Conservation (phyloP, 1,140 invertebrate species). For the Cherax destructor region DNA sequence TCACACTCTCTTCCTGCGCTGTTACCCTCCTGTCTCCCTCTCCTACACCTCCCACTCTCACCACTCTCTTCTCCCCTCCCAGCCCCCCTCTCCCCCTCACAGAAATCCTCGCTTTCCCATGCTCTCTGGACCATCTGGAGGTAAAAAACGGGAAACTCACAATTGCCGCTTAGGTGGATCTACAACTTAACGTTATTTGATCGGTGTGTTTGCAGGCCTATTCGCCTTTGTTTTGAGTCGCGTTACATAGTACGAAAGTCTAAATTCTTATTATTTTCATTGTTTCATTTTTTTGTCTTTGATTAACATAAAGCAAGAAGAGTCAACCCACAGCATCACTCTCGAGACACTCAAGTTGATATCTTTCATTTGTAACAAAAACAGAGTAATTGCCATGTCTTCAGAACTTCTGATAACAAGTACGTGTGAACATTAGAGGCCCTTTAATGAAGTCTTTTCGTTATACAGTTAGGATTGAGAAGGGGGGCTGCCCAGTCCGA, state of each 20-base stretch:
- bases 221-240: background rate
- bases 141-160: slow-evolving; percentile 68
- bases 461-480: background rate
- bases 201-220: background rate
- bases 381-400: background rate
- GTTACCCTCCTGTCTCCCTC: background rate
- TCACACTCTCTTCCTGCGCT: slow-evolving; percentile 6
- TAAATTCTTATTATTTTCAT: background rate
- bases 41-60: background rate
- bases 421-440: background rate
- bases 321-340: background rate
- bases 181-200: slow-evolving; percentile 42
- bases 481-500: background rate
- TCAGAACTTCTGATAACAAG: background rate
- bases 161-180: slow-evolving; percentile 55
- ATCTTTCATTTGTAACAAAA: background rate
- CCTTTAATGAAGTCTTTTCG: background rate
- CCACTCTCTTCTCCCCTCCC: background rate
- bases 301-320: background rate
- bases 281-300: background rate
- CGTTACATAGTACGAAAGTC: background rate
- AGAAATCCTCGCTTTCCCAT: slow-evolving; percentile 67
- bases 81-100: background rate
- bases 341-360: background rate
- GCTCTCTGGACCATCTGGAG: slow-evolving; percentile 51